These are phyloP conservation scores for Cheilosia urbana DNA, from an alignment of 2,888 invertebrate genomes.

Conservation along the genomic window DNA sequence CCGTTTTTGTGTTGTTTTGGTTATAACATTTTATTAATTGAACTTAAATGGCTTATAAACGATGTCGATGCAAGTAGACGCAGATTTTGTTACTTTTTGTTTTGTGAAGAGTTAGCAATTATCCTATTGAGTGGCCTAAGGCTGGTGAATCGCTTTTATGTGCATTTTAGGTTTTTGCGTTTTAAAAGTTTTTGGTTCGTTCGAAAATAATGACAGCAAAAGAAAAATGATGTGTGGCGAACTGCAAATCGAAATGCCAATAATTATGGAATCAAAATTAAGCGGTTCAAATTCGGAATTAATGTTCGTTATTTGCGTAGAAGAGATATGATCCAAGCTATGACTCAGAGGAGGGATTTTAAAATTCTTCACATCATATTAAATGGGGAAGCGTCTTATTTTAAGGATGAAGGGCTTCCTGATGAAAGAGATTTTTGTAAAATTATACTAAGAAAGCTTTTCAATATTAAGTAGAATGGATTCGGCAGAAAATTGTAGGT, in stretches of 20 bases:
- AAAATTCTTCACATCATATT: conserved; percentile 10
- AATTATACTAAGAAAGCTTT: no score
- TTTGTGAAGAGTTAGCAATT: conserved; percentile 53
- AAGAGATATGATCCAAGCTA: neutral
- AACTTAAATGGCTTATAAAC: conserved; percentile 72
- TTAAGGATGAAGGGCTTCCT: neutral
- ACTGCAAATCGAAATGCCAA: conserved; percentile 46
- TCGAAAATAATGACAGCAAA: conserved; percentile 43
- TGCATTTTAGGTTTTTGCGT: conserved; percentile 1
- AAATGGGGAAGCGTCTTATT: neutral
- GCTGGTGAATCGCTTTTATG: conserved; percentile 6
- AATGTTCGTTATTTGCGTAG: conserved; percentile 22
- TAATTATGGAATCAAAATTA: conserved; percentile 53
- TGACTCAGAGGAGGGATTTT: conserved; percentile 17
- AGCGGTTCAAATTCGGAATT: conserved; percentile 42
- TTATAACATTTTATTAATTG: conserved; percentile 67
- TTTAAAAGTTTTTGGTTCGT: neutral
- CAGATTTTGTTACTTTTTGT: conserved; percentile 11
- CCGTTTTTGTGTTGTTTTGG: conserved; percentile 17
- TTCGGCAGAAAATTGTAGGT: no score
- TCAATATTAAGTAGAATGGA: no score
- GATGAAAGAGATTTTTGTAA: no score
- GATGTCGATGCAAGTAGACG: conserved; percentile 58
- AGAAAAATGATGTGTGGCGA: conserved; percentile 37
- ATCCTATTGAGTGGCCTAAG: conserved; percentile 58